Percentiles rank a stretch among this genome's conserved stretches.
phyloP scores from a whole-genome alignment of 2,888 invertebrate species.

The Noctua janthe region DNA sequence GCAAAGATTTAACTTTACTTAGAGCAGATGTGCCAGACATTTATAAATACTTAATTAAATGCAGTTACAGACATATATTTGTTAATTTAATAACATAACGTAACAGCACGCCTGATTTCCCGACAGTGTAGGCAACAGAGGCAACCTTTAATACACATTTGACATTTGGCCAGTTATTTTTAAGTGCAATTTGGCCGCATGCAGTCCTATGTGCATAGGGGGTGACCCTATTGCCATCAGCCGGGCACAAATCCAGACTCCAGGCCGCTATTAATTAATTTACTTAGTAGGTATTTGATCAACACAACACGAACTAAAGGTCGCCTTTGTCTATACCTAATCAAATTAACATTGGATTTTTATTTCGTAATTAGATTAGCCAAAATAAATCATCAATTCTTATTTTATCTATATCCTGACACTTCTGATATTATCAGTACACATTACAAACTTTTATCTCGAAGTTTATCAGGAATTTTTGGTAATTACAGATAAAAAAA shows the following conservation, averaged over 20 bases:
- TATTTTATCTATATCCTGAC: conserved; percentile 69
- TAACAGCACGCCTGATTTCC: neutral
- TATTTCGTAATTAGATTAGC: conserved; percentile 71
- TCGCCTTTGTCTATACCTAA: conserved; percentile 51
- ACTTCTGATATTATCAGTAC: conserved; percentile 59
- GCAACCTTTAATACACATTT: neutral
- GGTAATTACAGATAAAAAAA: conserved; percentile 67
- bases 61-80: neutral
- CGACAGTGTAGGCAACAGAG: neutral
- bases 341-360: conserved; percentile 65
- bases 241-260: neutral
- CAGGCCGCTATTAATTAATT: neutral
- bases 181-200: neutral
- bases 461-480: conserved; percentile 60
- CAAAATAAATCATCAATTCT: conserved; percentile 75
- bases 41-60: neutral
- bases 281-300: conserved; percentile 8
- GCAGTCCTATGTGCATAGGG: neutral
- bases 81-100: neutral
- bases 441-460: conserved; percentile 54
- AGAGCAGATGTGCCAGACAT: neutral
- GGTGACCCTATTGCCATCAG: neutral
- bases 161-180: neutral
- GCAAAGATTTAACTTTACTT: neutral
- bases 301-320: conserved; percentile 26